phyloP scores from a whole-genome alignment of 2,888 invertebrate genomes.

The Aelia acuminata region DNA sequence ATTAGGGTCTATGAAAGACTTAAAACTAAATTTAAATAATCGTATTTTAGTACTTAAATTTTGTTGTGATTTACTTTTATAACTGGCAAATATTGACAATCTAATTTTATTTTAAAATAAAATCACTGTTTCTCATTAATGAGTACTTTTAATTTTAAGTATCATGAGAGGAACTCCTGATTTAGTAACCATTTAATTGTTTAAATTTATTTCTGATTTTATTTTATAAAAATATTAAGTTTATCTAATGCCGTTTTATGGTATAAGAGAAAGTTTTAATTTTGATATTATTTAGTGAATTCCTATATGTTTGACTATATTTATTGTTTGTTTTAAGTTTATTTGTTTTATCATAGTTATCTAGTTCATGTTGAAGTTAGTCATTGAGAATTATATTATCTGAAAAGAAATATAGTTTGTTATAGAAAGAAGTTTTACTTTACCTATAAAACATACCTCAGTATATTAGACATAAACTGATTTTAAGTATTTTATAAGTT shows the following conservation, averaged over 20 bases:
- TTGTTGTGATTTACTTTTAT: not conserved
- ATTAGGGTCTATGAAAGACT: not conserved
- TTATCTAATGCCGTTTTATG: not conserved
- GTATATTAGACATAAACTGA: not conserved
- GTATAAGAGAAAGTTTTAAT: not conserved
- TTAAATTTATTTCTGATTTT: not conserved
- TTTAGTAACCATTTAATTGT: not conserved
- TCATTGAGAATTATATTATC: not conserved
- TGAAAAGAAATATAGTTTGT: conserved; percentile 6
- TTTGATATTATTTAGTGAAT: not conserved
- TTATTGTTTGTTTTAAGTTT: not conserved
- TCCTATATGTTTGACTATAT: not conserved
- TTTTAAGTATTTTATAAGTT: too few relatives aligned
- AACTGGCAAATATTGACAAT: not conserved
- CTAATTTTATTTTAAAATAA: not conserved
- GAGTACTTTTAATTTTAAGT: not conserved
- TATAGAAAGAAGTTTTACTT: not conserved
- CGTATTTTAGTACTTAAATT: not conserved
- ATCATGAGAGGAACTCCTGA: not conserved
- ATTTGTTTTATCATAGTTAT: not conserved
- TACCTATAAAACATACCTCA: not conserved
- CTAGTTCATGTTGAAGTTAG: not conserved
- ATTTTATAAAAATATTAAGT: not conserved
- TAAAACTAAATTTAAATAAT: not conserved
- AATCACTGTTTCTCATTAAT: not conserved